phyloP scores from a whole-genome alignment of 2,888 invertebrate species.

The Asteroscopus sphinx region DNA sequence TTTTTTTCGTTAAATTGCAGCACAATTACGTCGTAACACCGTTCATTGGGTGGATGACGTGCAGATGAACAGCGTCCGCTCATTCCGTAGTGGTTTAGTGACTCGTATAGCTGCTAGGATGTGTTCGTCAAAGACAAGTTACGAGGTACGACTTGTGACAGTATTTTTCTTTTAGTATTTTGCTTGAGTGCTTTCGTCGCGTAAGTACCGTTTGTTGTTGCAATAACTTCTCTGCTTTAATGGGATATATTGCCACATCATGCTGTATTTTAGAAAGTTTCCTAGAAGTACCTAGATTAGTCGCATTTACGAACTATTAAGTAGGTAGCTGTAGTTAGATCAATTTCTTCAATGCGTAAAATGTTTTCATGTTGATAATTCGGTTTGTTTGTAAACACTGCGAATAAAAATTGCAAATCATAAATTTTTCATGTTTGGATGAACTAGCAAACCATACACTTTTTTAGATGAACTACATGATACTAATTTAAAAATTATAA shows the following conservation, averaged over 20 bases:
- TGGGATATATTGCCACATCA: slow-evolving; percentile 36
- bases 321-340: too few species aligned
- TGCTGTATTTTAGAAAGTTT: slow-evolving; percentile 31
- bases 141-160: slow-evolving; percentile 81
- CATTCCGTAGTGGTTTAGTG: slow-evolving; percentile 69
- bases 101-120: slow-evolving; percentile 71
- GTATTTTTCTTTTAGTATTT: slow-evolving; percentile 15
- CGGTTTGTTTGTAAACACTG: too few species aligned
- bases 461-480: too few species aligned
- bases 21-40: slow-evolving; percentile 54
- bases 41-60: slow-evolving; percentile 52
- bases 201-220: not conserved
- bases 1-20: slow-evolving; percentile 59
- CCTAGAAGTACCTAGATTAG: not conserved
- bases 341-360: too few species aligned
- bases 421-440: too few species aligned
- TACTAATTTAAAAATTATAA: too few species aligned
- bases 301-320: too few species aligned
- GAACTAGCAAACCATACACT: too few species aligned
- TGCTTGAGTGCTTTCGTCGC: slow-evolving; percentile 1
- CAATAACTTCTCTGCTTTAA: not conserved
- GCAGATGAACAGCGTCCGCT: slow-evolving; percentile 72
- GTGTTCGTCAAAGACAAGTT: slow-evolving; percentile 73
- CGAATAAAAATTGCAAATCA: too few species aligned
- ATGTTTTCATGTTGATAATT: too few species aligned